phyloP scores from a whole-genome alignment of 2,113 vertebrate species.

The Mirounga angustirostris region DNA sequence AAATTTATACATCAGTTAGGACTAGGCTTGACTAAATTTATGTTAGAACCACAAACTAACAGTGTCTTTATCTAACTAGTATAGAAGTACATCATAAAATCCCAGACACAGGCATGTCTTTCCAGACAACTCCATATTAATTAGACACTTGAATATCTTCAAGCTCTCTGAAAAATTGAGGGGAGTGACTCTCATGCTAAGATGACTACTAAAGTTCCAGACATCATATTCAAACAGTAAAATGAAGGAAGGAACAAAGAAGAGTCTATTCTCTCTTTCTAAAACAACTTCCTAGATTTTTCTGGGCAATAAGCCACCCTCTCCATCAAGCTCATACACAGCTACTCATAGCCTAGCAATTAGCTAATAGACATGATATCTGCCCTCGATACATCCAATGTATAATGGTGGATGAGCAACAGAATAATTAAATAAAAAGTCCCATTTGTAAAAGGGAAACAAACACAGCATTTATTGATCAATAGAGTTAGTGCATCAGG shows the following conservation, averaged over 20 bases:
- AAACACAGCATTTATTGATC: not conserved
- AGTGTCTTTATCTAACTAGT: not conserved
- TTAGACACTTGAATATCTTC: not conserved
- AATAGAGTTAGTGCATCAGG: not conserved
- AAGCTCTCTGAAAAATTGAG: not conserved
- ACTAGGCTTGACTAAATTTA: not conserved
- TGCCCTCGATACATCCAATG: not conserved
- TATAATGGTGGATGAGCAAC: not conserved
- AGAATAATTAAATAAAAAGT: not conserved
- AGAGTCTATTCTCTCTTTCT: not conserved
- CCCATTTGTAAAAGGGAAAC: not conserved
- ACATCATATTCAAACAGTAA: not conserved
- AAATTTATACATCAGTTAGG: not conserved
- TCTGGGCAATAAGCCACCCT: not conserved
- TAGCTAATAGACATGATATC: not conserved
- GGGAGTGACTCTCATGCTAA: not conserved
- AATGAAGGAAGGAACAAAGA: not conserved
- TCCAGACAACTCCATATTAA: not conserved
- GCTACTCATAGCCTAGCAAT: not conserved
- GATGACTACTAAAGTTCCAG: not conserved
- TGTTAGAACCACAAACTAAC: not conserved
- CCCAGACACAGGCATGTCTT: not conserved
- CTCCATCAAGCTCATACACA: not conserved
- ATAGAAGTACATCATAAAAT: not conserved
- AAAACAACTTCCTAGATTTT: not conserved